Conservation (phyloP, 2,888 invertebrate species). For the Corythucha ciliata region DNA sequence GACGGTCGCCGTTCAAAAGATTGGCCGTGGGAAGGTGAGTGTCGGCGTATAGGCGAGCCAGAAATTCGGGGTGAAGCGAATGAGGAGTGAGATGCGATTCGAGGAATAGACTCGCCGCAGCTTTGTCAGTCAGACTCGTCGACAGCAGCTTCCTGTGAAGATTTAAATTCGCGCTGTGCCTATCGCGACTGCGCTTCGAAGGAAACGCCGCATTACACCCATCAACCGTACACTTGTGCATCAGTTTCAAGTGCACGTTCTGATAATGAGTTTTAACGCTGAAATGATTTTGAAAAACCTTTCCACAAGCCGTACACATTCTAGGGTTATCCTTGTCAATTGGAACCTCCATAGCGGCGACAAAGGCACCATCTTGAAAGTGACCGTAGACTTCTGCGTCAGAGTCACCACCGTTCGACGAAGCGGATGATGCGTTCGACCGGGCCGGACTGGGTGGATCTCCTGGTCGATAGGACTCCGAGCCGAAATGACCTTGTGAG, state of each 20-base stretch:
- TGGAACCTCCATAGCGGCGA: constrained; percentile 71
- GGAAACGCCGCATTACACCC: constrained; percentile 93
- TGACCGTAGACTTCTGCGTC: constrained; percentile 62
- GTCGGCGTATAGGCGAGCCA: constrained; percentile 67
- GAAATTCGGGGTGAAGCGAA: constrained; percentile 59
- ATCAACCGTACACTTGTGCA: constrained; percentile 90
- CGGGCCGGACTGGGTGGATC: constrained; percentile 51
- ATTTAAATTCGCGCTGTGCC: constrained; percentile 84
- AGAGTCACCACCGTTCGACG: constrained; percentile 48
- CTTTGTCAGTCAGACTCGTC: constrained; percentile 44
- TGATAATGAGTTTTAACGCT: constrained; percentile 91
- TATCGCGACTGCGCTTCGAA: constrained; percentile 82
- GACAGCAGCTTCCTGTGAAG: constrained; percentile 82
- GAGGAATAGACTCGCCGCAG: constrained; percentile 38
- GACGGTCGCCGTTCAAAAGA: constrained; percentile 44
- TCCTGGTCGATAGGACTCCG: constrained; percentile 42
- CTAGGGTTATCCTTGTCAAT: constrained; percentile 86
- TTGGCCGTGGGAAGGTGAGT: constrained; percentile 46
- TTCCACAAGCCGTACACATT: constrained; percentile 84
- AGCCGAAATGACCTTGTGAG: constrained; percentile 64
- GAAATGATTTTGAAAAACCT: constrained; percentile 87
- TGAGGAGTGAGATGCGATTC: constrained; percentile 45
- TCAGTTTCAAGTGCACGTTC: constrained; percentile 87
- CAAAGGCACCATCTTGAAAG: constrained; percentile 57
- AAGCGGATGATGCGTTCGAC: constrained; percentile 53